Conservation (phyloP, 1,140 invertebrate species). For the Drosophila virilis region DNA sequence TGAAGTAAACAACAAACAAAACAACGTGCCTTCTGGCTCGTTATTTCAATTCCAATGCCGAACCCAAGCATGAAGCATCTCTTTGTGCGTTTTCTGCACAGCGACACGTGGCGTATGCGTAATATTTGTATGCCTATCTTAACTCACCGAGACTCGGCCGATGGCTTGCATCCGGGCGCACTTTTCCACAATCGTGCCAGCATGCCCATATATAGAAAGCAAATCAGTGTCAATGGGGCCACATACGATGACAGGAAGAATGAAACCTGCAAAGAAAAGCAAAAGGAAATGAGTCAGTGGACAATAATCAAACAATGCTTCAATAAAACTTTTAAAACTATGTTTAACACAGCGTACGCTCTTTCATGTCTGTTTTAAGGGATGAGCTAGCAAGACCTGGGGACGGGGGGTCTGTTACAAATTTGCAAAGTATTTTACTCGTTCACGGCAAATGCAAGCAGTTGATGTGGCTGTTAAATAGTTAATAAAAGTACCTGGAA, state of each 20-base stretch:
- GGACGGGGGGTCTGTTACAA: background rate
- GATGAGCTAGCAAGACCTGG: background rate
- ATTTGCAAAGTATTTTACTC: background rate
- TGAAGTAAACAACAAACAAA: background rate
- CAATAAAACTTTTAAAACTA: background rate
- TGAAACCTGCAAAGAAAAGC: constrained; percentile 87
- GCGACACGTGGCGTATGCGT: constrained; percentile 35
- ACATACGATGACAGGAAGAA: constrained; percentile 95
- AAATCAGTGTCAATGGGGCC: constrained; percentile 93
- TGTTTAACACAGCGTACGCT: background rate
- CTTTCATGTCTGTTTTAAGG: background rate
- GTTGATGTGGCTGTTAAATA: constrained; percentile 10
- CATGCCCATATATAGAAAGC: constrained; percentile 96
- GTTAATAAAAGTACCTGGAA: constrained; percentile 1
- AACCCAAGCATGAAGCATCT: constrained; percentile 8
- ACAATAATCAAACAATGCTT: background rate
- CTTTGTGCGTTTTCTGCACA: too few species aligned
- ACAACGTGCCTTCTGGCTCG: constrained; percentile 11
- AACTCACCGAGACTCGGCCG: constrained; percentile 85
- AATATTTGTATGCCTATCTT: constrained; percentile 25
- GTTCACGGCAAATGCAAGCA: background rate
- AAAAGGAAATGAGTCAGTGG: constrained; percentile 2
- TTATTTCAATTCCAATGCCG: constrained; percentile 28
- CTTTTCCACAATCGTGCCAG: constrained; percentile 94
- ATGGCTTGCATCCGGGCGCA: constrained; percentile 89